Evolutionary conservation across 2,113 vertebrate species (phyloP), one percentile per base, ranked within the genome.

Genomic region (Larimichthys crocea): DNA sequence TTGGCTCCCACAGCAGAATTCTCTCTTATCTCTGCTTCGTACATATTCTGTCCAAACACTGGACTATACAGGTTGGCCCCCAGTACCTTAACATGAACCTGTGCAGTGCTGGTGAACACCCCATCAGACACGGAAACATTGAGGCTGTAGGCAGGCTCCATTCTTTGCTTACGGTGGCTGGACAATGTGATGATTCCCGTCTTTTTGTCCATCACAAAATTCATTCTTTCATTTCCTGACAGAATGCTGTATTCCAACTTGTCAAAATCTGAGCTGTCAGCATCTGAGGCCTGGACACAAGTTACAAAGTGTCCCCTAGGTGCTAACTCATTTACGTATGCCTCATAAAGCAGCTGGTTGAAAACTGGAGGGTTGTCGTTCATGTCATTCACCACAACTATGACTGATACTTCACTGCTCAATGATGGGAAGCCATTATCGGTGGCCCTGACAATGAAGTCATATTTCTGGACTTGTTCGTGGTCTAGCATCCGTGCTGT

Each of bases 361-460:
- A 99, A 99, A 75, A 97, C 80, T 0, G 98, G 98, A 83, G 98
- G 95, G 66, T 99, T 99, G 92, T 99, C 98, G 40, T 99, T 99
- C 83, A 97, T 95, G 69, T 99, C 98, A 8, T 95, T 97, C 74
- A 99, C 94, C 24, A 95, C 91, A 68, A 99, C 96, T 16, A 92
- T 96, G 69, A 99, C 95, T 3, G 96, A 93, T 26, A 99, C 96
- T 81, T 99, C 97, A 3, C 94, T 98, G 84, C 96, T 98, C 56
- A 98, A 80, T 3, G 97, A 93, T 10, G 98, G 98, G 84, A 98
- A 98, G 22, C 98, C 98, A 29, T 96, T 97, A 88, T 99, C 98
- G 0, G 95, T 97, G n/a, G 97, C 98, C 85, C 94, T 95, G 80
- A 99, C 96, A 83, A 95, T 95, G 80, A 99, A 96, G 55, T 92